Conservation (phyloP, 2,797 vertebrate species). For the Periophthalmus magnuspinnatus region DNA sequence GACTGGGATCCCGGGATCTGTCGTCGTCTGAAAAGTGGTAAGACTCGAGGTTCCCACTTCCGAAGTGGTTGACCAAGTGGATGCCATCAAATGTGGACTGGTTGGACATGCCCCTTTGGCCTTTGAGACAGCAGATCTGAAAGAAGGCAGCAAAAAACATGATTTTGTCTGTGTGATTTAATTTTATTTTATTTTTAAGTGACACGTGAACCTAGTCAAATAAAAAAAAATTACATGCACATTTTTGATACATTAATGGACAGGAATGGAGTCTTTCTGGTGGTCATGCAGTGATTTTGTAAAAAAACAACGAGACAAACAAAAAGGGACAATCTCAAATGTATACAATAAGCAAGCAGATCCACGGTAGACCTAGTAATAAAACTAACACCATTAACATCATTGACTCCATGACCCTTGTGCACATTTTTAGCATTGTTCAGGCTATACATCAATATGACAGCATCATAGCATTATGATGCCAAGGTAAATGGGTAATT, state of each 20-base stretch:
- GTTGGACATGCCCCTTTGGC: conserved; percentile 80
- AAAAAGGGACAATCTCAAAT: background rate
- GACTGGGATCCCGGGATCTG: conserved; percentile 64
- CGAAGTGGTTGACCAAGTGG: conserved; percentile 94
- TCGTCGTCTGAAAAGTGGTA: conserved; percentile 96
- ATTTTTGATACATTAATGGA: background rate
- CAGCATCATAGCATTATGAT: background rate
- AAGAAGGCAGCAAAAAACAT: conserved; percentile 8
- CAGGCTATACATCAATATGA: background rate
- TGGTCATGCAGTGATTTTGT: background rate
- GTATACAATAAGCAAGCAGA: background rate
- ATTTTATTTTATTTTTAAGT: no score
- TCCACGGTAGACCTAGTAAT: background rate
- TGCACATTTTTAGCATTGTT: no score
- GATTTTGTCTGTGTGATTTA: no score
- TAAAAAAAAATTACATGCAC: no score
- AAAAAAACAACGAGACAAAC: background rate
- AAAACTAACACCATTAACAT: background rate
- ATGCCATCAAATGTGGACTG: conserved; percentile 92
- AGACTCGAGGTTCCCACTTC: conserved; percentile 80
- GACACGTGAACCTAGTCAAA: no score
- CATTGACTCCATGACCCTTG: background rate
- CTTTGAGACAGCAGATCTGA: conserved; percentile 89
- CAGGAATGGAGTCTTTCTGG: background rate
- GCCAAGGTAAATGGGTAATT: background rate